A percentile compares a stretch with the other conserved stretches of the same genome.
Conservation (phyloP, 2,797 vertebrate species). For the Ateles fusciceps region DNA sequence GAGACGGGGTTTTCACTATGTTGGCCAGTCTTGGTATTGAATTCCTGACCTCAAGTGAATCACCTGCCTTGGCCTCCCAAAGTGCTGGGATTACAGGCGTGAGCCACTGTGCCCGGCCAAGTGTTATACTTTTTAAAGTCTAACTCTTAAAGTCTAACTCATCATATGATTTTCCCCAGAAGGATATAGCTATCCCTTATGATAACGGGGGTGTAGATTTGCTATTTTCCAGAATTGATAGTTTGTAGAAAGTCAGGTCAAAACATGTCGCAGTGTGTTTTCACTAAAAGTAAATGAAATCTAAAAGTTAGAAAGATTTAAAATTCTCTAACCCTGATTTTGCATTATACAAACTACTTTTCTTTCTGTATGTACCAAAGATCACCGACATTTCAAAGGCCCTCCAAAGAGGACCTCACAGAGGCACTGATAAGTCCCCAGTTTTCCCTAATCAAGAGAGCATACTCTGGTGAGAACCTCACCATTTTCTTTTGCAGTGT, state of each 20-base stretch:
- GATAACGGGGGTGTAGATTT: not conserved
- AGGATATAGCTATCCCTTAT: not conserved
- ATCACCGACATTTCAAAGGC: not conserved
- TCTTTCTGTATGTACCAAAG: not conserved
- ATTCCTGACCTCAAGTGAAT: not conserved
- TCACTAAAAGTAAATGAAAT: not conserved
- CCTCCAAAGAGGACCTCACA: not conserved
- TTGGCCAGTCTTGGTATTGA: not conserved
- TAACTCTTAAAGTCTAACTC: not conserved
- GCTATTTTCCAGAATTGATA: not conserved
- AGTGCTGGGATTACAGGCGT: not conserved
- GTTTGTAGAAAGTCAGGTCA: conserved; percentile 1
- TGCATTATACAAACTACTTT: not conserved
- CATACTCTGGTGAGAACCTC: not conserved
- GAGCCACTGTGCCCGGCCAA: not conserved
- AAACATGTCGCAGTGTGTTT: not conserved
- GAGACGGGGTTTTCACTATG: not conserved
- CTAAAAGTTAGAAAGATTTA: not conserved
- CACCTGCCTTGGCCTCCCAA: not conserved
- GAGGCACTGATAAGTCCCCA: too few relatives aligned
- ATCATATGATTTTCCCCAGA: not conserved
- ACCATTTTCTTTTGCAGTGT: not conserved
- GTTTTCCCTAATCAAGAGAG: not conserved
- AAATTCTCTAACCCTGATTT: not conserved
- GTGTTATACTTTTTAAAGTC: not conserved